Percentiles rank a stretch among this genome's conserved stretches.
These are phyloP conservation scores for Dryoscopus gambensis DNA, from an alignment of 2,113 vertebrate species.

Conservation along the genomic window DNA sequence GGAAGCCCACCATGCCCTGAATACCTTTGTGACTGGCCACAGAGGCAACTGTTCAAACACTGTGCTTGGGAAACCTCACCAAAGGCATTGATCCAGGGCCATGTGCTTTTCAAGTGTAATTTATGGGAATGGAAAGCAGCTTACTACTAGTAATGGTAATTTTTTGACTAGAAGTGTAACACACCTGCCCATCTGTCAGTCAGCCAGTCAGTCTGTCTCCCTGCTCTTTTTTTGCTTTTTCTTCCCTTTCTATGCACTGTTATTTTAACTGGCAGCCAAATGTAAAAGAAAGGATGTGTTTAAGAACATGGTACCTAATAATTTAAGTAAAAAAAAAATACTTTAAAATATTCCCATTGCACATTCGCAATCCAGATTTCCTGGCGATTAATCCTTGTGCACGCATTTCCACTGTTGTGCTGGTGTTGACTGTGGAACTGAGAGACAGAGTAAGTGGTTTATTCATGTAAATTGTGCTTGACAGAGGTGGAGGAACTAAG, in stretches of 20 bases:
- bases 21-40: not conserved
- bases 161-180: not conserved
- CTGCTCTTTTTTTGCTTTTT: not conserved
- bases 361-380: not conserved
- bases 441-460: not conserved
- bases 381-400: not conserved
- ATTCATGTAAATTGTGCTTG: not conserved
- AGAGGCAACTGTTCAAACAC: not conserved
- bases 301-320: not conserved
- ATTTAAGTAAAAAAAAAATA: not conserved
- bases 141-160: not conserved
- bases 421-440: not conserved
- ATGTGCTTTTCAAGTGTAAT: not conserved
- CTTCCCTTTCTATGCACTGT: not conserved
- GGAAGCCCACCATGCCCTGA: not conserved
- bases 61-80: not conserved
- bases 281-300: not conserved
- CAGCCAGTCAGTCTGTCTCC: not conserved
- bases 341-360: not conserved
- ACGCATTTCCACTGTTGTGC: not conserved
- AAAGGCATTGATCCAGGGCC: not conserved
- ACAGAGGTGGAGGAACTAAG: not conserved
- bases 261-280: not conserved
- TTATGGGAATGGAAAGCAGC: not conserved
- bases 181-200: not conserved